Base-by-base conservation (phyloP, 2,113 vertebrate species). In the Calcarius ornatus region DNA sequence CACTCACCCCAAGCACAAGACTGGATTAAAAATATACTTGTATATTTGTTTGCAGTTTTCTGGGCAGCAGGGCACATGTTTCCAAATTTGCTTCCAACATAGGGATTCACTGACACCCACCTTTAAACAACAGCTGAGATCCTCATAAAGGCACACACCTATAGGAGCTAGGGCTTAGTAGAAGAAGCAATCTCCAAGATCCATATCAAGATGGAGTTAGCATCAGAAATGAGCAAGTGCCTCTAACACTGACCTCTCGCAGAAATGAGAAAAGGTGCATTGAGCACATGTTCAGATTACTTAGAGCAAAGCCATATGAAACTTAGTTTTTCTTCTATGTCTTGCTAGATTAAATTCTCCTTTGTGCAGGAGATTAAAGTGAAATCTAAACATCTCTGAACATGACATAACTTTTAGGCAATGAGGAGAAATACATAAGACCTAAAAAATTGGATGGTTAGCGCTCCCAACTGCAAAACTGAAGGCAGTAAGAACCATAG, bases 321-420 rank as follows among this genome's bases (percentile, higher is more conserved):
- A 71, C 23, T 40, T 16, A 45, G 15, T 45, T 78, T 73, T 35
- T 64, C n/a, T 66, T 78, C 64, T 53, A 2, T 18, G 43, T 45
- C 56, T 88, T 65, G 11, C 31, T 5, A 75, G 50, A 84, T 54
- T 89, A 57, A 87, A 93, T 54, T 73, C 15, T 6, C 28, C 65
- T 88, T 56, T 61, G 21, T 82, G 27, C 45, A 79, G n/a, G 11
- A 88, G 64, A 88, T 81, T 19, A 92, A 86, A 47, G 21, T 60
- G n/a, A 83, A 85, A 87, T 38, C 47, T 63, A 93, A 86, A n/a
- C 17, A 80, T 14, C 71, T 83, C 79, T 77, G 75, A 92, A 68
- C 15, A 63, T 2, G 4, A 68, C 11, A 59, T 23, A 56, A 71
- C 83, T 53, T 75, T 70, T 37, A 71, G 30, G 33, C 6, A 40